phyloP scores from a whole-genome alignment of 2,113 vertebrate genomes.

The Prinia subflava region DNA sequence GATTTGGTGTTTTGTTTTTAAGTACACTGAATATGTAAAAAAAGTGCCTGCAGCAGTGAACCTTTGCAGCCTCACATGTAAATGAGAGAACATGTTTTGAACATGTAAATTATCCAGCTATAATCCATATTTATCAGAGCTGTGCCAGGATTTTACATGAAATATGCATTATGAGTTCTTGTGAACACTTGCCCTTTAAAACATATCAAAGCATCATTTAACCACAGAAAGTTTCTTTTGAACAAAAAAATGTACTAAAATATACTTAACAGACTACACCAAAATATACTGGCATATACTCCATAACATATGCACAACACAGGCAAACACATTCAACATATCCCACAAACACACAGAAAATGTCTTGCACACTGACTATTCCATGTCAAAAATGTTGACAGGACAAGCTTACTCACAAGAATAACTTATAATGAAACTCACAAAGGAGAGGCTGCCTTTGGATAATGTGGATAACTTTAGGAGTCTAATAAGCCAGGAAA shows the following conservation, averaged over 20 bases:
- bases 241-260: neutral
- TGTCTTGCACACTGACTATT: neutral
- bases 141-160: neutral
- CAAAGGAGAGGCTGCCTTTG: neutral
- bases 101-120: slow-evolving; percentile 35
- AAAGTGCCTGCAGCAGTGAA: neutral
- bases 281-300: neutral
- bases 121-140: slow-evolving; percentile 39
- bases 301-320: neutral
- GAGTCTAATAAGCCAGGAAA: neutral
- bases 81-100: slow-evolving; percentile 11
- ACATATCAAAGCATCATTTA: neutral
- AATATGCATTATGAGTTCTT: neutral
- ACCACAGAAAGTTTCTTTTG: neutral
- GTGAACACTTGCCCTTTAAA: slow-evolving; percentile 15
- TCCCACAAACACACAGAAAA: neutral
- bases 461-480: neutral
- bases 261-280: neutral
- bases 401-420: neutral
- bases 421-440: neutral
- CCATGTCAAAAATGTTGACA: neutral
- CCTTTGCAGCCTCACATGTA: neutral
- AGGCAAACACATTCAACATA: neutral
- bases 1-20: neutral
- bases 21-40: neutral